phyloP scores from a whole-genome alignment of 2,888 invertebrate genomes.

The Drosophila kokeensis region DNA sequence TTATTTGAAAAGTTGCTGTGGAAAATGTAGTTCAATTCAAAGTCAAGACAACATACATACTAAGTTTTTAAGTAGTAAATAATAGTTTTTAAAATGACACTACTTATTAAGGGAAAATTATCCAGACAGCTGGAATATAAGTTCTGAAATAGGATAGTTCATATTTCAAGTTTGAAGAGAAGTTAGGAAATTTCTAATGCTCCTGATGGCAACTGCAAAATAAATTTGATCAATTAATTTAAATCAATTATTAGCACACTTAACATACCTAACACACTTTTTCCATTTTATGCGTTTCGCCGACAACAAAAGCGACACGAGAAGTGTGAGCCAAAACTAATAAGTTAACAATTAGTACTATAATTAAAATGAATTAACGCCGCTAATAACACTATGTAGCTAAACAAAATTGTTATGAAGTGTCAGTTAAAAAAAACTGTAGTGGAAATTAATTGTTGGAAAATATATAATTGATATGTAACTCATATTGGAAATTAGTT shows the following conservation, averaged over 20 bases:
- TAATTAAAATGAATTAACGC: constrained; percentile 31
- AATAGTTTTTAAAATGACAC: too few species aligned
- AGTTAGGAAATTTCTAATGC: neutral
- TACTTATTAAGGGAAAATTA: neutral
- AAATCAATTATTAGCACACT: constrained; percentile 46
- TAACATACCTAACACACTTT: constrained; percentile 39
- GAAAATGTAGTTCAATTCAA: constrained; percentile 38
- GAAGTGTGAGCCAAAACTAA: constrained; percentile 23
- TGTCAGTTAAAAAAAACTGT: too few species aligned
- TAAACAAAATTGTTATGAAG: too few species aligned
- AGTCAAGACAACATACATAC: constrained; percentile 52
- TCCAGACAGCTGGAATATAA: neutral
- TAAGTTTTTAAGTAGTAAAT: constrained; percentile 4
- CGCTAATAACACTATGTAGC: neutral
- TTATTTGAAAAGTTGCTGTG: constrained; percentile 46
- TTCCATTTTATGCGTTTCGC: constrained; percentile 32
- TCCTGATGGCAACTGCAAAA: neutral
- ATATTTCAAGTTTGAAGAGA: neutral
- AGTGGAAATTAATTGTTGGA: too few species aligned
- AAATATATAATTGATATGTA: neutral
- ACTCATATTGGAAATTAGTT: neutral
- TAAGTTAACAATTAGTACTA: constrained; percentile 47
- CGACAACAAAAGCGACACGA: constrained; percentile 2
- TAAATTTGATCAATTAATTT: constrained; percentile 1
- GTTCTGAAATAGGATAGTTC: neutral